Conservation (phyloP, 2,113 vertebrate species). For the Tringa solitaria region DNA sequence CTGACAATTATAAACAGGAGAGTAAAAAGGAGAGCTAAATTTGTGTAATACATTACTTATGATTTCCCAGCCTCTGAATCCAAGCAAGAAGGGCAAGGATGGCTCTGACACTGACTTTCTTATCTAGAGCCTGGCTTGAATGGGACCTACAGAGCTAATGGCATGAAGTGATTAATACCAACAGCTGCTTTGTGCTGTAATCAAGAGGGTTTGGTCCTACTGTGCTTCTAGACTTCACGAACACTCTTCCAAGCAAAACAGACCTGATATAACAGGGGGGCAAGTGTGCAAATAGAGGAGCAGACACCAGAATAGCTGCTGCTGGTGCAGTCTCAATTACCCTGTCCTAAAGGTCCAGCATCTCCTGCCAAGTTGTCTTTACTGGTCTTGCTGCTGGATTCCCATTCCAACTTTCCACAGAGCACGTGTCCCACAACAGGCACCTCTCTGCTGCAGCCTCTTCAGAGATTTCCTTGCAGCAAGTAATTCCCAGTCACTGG, state of each 20-base stretch:
- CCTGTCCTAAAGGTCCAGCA: neutral
- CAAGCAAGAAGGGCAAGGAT: neutral
- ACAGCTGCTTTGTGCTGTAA: neutral
- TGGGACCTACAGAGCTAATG: neutral
- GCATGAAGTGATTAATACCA: neutral
- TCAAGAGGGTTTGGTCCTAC: neutral
- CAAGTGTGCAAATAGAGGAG: neutral
- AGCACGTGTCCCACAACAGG: fast-evolving
- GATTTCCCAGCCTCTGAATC: neutral
- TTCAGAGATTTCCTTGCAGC: neutral
- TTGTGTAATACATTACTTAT: neutral
- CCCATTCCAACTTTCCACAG: neutral
- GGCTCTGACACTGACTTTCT: neutral
- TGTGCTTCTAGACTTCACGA: neutral
- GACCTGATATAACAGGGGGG: neutral
- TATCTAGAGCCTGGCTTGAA: neutral
- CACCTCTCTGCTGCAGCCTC: neutral
- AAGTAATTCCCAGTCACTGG: neutral
- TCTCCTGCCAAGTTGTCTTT: neutral
- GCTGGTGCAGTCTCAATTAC: fast-evolving
- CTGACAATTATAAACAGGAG: constrained; percentile 33
- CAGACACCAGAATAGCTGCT: neutral
- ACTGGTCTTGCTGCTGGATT: neutral
- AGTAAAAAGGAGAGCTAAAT: neutral
- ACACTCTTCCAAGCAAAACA: neutral